Conservation (phyloP, 2,113 vertebrate genomes). For the Amphiprion ocellaris region DNA sequence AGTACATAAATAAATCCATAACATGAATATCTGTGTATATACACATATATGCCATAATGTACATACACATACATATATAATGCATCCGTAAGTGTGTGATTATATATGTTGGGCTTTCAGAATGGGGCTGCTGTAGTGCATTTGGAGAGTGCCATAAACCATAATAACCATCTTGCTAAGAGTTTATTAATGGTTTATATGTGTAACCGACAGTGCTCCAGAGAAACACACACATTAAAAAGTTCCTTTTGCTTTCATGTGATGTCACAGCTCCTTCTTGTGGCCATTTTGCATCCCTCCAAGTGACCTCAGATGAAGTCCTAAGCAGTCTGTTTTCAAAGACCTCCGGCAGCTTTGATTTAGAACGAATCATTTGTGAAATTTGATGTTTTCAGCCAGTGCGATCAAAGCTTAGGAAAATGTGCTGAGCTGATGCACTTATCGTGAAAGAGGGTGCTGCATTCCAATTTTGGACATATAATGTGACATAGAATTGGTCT, state of each 20-base stretch:
- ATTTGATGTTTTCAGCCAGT: not conserved
- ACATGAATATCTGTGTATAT: constrained; percentile 80
- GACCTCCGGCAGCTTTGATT: not conserved
- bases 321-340: not conserved
- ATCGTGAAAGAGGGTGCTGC: not conserved
- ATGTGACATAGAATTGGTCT: not conserved
- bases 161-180: constrained; percentile 64
- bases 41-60: constrained; percentile 81
- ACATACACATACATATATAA: constrained; percentile 87
- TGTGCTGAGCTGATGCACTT: not conserved
- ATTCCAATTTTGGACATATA: too few species aligned
- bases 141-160: constrained; percentile 82
- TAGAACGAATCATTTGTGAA: not conserved
- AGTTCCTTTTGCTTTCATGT: constrained; percentile 19
- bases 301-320: constrained; percentile 14
- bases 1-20: constrained; percentile 82
- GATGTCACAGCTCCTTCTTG: constrained; percentile 58
- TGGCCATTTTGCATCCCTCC: constrained; percentile 61
- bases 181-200: constrained; percentile 76
- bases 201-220: constrained; percentile 51
- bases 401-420: not conserved
- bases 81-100: constrained; percentile 82
- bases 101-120: constrained; percentile 82
- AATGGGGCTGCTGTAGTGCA: constrained; percentile 82
- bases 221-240: constrained; percentile 49